A percentile compares a stretch with the other conserved stretches of the same genome.
phyloP scores from a whole-genome alignment of 2,113 vertebrate species.

The Heteronetta atricapilla region DNA sequence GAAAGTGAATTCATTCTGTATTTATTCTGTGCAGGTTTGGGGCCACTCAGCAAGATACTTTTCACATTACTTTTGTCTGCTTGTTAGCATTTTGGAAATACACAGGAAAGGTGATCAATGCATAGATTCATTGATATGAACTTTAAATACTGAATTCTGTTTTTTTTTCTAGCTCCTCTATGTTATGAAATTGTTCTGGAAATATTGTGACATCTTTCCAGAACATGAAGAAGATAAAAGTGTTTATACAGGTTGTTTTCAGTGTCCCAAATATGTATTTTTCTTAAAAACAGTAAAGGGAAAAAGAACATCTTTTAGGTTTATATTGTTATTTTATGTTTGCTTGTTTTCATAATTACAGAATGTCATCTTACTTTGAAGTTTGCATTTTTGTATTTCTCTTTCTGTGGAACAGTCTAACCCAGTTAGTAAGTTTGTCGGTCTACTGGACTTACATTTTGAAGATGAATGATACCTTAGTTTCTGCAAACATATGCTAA shows the following conservation, averaged over 20 bases:
- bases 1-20: background rate
- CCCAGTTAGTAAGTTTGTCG: slow-evolving; percentile 52
- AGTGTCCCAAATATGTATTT: background rate
- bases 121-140: background rate
- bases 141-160: background rate
- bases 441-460: slow-evolving; percentile 58
- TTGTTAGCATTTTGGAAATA: background rate
- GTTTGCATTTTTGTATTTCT: slow-evolving; percentile 29
- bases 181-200: background rate
- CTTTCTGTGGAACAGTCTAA: slow-evolving; percentile 16
- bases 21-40: background rate
- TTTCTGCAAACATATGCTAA: slow-evolving; percentile 61
- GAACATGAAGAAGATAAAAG: background rate
- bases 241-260: background rate
- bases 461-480: slow-evolving; percentile 62
- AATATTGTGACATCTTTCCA: background rate
- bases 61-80: background rate
- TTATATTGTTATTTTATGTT: background rate
- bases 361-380: background rate
- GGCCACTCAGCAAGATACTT: background rate
- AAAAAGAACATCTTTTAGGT: background rate
- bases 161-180: background rate
- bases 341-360: background rate
- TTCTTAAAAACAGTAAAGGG: background rate
- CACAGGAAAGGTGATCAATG: background rate